Evolutionary conservation across 2,113 vertebrate genomes (phyloP).

Genomic region (Verasper variegatus): DNA sequence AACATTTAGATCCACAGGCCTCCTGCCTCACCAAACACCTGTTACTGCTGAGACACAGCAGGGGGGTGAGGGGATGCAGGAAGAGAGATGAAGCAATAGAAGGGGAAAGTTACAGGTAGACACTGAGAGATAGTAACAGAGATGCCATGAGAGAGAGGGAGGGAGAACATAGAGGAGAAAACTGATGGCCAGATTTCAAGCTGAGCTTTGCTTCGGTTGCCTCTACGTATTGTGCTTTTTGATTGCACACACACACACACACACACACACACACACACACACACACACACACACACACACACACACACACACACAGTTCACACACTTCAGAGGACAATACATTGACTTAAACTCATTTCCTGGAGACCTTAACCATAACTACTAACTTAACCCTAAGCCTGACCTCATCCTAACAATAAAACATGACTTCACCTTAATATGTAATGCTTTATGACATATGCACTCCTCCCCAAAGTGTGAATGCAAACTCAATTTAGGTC

Average conservation of each 20-base stretch:
- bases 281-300: too few relatives aligned
- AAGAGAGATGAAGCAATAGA: slow-evolving; percentile 41
- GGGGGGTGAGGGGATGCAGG: slow-evolving; percentile 27
- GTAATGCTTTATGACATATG: too few relatives aligned
- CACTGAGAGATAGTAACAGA: slow-evolving; percentile 5
- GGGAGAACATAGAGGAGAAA: not conserved
- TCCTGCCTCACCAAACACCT: slow-evolving; percentile 70
- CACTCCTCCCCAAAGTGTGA: too few relatives aligned
- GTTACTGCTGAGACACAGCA: slow-evolving; percentile 66
- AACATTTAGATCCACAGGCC: slow-evolving; percentile 71
- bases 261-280: too few relatives aligned
- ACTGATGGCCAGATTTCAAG: slow-evolving; percentile 28
- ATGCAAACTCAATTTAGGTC: too few relatives aligned
- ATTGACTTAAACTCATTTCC: too few relatives aligned
- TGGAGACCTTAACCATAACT: too few relatives aligned
- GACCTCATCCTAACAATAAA: too few relatives aligned
- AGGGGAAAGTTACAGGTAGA: slow-evolving; percentile 37
- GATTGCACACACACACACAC: slow-evolving; percentile 12
- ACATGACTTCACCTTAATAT: too few relatives aligned
- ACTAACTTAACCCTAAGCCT: too few relatives aligned
- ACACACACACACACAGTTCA: not conserved
- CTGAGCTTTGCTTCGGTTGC: slow-evolving; percentile 28
- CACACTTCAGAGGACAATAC: too few relatives aligned
- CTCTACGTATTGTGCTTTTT: slow-evolving; percentile 22
- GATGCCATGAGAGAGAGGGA: slow-evolving; percentile 7